A percentile compares a stretch with the other conserved stretches of the same genome.
These are phyloP conservation scores for Eublepharis macularius DNA, from an alignment of 2,113 vertebrate species.

Conservation along the genomic window DNA sequence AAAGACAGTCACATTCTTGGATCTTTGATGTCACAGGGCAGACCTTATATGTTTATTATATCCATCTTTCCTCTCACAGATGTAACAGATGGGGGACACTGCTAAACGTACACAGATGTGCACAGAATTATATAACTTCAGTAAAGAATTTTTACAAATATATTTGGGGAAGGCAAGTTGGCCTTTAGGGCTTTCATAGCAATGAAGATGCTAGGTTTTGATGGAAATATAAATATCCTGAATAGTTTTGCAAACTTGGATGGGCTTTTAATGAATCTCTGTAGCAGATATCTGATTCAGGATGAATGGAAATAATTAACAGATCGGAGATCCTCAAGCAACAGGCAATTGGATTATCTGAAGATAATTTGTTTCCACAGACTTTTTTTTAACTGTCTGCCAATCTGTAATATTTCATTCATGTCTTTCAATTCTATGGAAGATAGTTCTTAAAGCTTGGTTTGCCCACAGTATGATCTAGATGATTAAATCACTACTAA, in stretches of 20 bases:
- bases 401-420: conserved; percentile 67
- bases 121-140: background rate
- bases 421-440: conserved; percentile 65
- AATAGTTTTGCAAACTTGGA: conserved; percentile 53
- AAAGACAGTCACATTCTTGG: too few species aligned
- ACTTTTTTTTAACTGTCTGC: conserved; percentile 54
- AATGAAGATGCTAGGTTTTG: conserved; percentile 18
- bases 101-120: background rate
- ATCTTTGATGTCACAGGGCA: background rate
- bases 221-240: conserved; percentile 49
- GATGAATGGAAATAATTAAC: conserved; percentile 77
- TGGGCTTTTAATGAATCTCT: conserved; percentile 60
- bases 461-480: conserved; percentile 55
- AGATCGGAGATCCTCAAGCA: conserved; percentile 72
- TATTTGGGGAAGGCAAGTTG: background rate
- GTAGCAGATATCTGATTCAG: conserved; percentile 64
- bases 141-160: background rate
- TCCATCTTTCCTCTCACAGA: too few species aligned
- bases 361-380: conserved; percentile 71
- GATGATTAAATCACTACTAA: conserved; percentile 61
- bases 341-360: conserved; percentile 72
- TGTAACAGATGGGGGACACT: background rate
- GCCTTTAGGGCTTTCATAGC: conserved; percentile 10
- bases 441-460: conserved; percentile 63
- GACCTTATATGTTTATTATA: too few species aligned